Percentiles rank a stretch among this genome's conserved stretches.
phyloP scores from a whole-genome alignment of 2,888 invertebrate species.

The Nomada fucata region DNA sequence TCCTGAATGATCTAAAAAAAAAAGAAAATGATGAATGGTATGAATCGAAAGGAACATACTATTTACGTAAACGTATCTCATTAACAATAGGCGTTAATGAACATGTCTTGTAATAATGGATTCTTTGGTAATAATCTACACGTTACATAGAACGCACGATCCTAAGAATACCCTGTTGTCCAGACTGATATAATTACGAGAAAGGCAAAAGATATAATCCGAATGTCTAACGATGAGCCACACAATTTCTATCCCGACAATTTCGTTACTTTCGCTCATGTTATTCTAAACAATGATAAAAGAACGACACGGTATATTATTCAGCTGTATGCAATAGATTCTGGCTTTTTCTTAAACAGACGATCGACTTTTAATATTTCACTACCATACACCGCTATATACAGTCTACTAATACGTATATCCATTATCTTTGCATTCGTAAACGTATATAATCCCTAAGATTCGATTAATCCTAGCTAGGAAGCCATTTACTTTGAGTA shows the following conservation, averaged over 20 bases:
- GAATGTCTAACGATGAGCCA: slow-evolving; percentile 18
- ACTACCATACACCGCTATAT: slow-evolving; percentile 71
- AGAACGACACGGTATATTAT: slow-evolving; percentile 4
- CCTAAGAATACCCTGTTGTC: slow-evolving; percentile 73
- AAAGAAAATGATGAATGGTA: not conserved
- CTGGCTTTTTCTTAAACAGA: slow-evolving; percentile 75
- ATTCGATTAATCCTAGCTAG: slow-evolving; percentile 76
- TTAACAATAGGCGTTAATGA: slow-evolving; percentile 3
- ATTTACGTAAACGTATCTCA: not conserved
- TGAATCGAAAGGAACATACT: slow-evolving; percentile 10
- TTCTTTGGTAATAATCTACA: slow-evolving; percentile 45
- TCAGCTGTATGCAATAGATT: slow-evolving; percentile 37
- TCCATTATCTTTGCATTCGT: slow-evolving; percentile 67
- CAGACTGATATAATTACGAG: slow-evolving; percentile 67
- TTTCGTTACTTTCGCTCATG: slow-evolving; percentile 5
- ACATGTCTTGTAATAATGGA: slow-evolving; percentile 26
- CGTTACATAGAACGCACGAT: slow-evolving; percentile 34
- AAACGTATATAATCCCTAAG: slow-evolving; percentile 74
- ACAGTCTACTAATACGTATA: slow-evolving; percentile 73
- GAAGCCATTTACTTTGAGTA: slow-evolving; percentile 76
- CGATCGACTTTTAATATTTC: slow-evolving; percentile 71
- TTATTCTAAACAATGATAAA: slow-evolving; percentile 23
- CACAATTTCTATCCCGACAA: not conserved
- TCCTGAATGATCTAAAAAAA: not conserved
- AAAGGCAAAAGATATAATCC: slow-evolving; percentile 47